Percentiles rank a stretch among this genome's conserved stretches.
Conservation (phyloP, 2,888 invertebrate species). For the Cordilura impudica region DNA sequence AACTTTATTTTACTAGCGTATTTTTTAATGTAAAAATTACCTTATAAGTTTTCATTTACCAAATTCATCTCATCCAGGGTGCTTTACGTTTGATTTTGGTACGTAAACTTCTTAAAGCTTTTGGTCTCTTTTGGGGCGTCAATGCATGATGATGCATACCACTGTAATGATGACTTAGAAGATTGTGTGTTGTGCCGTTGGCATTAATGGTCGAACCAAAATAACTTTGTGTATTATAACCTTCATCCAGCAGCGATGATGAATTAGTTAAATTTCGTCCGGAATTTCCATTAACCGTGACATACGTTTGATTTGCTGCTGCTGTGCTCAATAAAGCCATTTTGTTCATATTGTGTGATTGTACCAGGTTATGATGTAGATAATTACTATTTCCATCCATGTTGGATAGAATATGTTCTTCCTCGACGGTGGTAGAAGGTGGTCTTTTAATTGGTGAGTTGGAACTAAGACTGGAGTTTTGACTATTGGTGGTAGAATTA, state of each 20-base stretch:
- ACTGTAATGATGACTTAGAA: slow-evolving; percentile 53
- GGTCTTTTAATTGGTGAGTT: slow-evolving; percentile 76
- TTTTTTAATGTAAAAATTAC: not conserved
- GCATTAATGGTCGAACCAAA: slow-evolving; percentile 57
- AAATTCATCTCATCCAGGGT: slow-evolving; percentile 73
- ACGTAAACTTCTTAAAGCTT: slow-evolving; percentile 73
- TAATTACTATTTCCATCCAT: slow-evolving; percentile 62
- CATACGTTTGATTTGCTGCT: slow-evolving; percentile 56
- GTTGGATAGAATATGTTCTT: slow-evolving; percentile 70
- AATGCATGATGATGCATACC: slow-evolving; percentile 50
- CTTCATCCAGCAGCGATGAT: slow-evolving; percentile 69
- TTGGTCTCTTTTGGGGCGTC: slow-evolving; percentile 72
- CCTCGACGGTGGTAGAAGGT: slow-evolving; percentile 72
- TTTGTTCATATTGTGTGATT: slow-evolving; percentile 65
- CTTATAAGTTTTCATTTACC: slow-evolving; percentile 31
- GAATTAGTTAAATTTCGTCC: slow-evolving; percentile 45
- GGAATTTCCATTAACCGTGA: slow-evolving; percentile 46
- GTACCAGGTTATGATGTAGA: slow-evolving; percentile 42
- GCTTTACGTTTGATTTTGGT: slow-evolving; percentile 77
- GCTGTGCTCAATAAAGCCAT: slow-evolving; percentile 71
- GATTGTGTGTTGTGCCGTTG: slow-evolving; percentile 48
- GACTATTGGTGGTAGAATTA: slow-evolving; percentile 61
- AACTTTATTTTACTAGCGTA: slow-evolving; percentile 5
- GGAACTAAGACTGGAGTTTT: slow-evolving; percentile 61
- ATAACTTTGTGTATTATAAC: slow-evolving; percentile 69